Evolutionary conservation across 2,797 vertebrate genomes (phyloP).

Genomic region (Gymnothorax javanicus): DNA sequence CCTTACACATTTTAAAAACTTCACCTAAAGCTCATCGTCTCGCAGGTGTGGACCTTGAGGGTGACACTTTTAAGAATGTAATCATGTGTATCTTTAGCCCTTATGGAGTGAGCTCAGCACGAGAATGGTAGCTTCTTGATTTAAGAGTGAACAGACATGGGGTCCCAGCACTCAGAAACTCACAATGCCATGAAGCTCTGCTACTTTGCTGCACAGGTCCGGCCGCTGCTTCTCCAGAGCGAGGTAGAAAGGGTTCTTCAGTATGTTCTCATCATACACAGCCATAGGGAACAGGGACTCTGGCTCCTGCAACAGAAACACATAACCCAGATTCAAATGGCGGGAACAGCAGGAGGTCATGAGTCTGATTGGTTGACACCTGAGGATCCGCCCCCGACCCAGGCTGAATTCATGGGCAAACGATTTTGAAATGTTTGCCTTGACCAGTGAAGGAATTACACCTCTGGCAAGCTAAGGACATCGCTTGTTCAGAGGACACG

Average conservation of each 20-base stretch:
- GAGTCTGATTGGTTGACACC: background rate
- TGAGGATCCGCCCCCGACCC: background rate
- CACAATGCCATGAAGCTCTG: slow-evolving; percentile 87
- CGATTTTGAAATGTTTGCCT: background rate
- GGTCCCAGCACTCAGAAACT: slow-evolving; percentile 59
- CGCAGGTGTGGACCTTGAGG: no score
- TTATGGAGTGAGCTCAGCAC: background rate
- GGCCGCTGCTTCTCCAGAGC: slow-evolving; percentile 87
- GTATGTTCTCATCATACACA: slow-evolving; percentile 96
- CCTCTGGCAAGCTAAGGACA: background rate
- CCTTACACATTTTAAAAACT: no score
- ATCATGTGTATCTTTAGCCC: no score
- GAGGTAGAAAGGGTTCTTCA: slow-evolving; percentile 94
- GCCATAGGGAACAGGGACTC: slow-evolving; percentile 85
- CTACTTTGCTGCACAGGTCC: slow-evolving; percentile 84
- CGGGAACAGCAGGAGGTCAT: background rate
- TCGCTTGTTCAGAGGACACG: background rate
- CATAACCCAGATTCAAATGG: background rate
- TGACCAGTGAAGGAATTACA: background rate
- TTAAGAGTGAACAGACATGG: background rate
- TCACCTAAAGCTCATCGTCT: no score
- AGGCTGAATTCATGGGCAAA: no score
- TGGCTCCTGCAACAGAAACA: slow-evolving; percentile 50
- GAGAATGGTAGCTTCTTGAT: background rate
- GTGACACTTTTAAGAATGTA: background rate